Evolutionary conservation across 2,888 invertebrate genomes (phyloP).

Genomic region (Euspilapteryx auroguttella): DNA sequence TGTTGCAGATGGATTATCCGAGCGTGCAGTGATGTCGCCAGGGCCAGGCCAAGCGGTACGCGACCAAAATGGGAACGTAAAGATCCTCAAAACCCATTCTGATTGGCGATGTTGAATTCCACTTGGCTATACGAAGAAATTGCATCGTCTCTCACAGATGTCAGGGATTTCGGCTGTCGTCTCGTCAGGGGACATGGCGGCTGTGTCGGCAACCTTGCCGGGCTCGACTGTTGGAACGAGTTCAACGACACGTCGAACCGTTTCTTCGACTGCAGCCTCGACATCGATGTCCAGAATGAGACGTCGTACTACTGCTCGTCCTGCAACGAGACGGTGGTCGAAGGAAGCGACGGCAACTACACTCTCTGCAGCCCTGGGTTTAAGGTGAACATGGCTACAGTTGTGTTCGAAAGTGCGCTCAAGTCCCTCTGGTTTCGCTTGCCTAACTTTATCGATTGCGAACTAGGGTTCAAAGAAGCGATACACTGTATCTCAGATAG

Average conservation of each 20-base stretch:
- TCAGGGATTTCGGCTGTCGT: constrained; percentile 35
- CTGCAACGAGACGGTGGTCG: constrained; percentile 15
- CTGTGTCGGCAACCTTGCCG: constrained; percentile 11
- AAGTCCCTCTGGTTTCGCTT: constrained; percentile 40
- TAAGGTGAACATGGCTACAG: constrained; percentile 36
- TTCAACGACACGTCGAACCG: constrained; percentile 8
- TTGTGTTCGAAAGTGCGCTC: constrained; percentile 38
- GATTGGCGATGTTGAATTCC: constrained; percentile 7
- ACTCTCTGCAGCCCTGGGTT: constrained; percentile 36
- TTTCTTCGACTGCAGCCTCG: constrained; percentile 21
- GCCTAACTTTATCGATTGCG: constrained; percentile 17
- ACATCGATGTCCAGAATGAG: constrained; percentile 47
- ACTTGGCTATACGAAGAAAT: constrained; percentile 4
- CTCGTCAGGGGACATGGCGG: constrained; percentile 17
- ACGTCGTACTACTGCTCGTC: constrained; percentile 37
- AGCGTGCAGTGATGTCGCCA: constrained; percentile 2
- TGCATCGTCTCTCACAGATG: constrained; percentile 10
- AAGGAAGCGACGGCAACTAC: constrained; percentile 28
- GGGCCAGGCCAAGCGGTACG: not conserved
- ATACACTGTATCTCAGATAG: constrained; percentile 28
- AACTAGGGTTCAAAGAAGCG: constrained; percentile 29
- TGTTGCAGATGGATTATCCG: no score
- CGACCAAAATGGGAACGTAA: constrained; percentile 1
- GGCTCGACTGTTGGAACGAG: constrained; percentile 25
- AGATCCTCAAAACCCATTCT: not conserved